Evolutionary conservation across 2,797 vertebrate species (phyloP).

Genomic region (Sebastes flavidus): DNA sequence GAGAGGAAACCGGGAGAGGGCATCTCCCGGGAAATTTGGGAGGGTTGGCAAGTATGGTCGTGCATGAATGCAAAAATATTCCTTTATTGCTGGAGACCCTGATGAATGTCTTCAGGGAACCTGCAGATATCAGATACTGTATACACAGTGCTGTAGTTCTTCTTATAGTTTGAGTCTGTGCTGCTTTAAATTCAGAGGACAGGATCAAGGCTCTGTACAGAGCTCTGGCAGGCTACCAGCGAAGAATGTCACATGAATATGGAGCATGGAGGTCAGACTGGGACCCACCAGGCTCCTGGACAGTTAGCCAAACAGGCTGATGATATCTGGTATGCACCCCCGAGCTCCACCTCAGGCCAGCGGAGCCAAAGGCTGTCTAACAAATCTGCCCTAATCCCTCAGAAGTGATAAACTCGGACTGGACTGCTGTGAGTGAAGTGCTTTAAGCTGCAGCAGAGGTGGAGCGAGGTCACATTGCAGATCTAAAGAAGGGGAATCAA

Average conservation of each 20-base stretch:
- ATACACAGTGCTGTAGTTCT: conserved; percentile 1
- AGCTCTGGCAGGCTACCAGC: conserved; percentile 54
- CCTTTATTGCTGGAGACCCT: background rate
- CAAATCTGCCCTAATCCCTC: conserved; percentile 58
- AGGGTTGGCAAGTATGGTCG: no score
- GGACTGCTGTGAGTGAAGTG: conserved; percentile 43
- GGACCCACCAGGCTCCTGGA: conserved; percentile 40
- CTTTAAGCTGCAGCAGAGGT: conserved; percentile 38
- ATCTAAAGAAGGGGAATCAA: background rate
- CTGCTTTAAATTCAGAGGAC: conserved; percentile 61
- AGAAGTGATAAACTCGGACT: conserved; percentile 52
- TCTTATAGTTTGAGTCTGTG: conserved; percentile 1
- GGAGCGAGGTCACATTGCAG: conserved; percentile 42
- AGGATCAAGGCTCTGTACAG: conserved; percentile 34
- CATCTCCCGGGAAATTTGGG: no score
- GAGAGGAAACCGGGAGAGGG: no score
- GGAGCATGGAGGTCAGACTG: conserved; percentile 51
- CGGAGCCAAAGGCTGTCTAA: conserved; percentile 45
- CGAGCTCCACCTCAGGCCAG: conserved; percentile 35
- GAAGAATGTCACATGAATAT: conserved; percentile 75
- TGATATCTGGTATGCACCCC: conserved; percentile 56
- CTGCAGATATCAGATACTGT: conserved; percentile 1
- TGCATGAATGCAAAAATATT: background rate
- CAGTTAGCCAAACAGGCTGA: conserved; percentile 47
- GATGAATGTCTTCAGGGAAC: background rate